phyloP scores from a whole-genome alignment of 2,113 vertebrate genomes.

The Rhinichthys klamathensis region DNA sequence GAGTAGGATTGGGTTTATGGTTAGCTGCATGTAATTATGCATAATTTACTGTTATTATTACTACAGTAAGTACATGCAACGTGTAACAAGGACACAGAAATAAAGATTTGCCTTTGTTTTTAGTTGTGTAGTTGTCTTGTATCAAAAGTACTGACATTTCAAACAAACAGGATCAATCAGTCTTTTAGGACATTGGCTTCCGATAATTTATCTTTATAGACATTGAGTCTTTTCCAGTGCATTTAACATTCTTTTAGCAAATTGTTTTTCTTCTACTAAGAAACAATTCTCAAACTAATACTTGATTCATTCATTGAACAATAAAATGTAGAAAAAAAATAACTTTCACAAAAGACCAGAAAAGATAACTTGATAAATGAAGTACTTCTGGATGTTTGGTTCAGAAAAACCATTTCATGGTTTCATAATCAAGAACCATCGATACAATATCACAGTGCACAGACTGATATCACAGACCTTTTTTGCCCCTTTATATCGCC shows the following conservation, averaged over 20 bases:
- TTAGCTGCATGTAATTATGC: too few relatives aligned
- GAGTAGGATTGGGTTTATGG: too few relatives aligned
- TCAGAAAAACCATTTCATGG: slow-evolving; percentile 6
- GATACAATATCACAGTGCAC: not conserved
- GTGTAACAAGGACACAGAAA: too few relatives aligned
- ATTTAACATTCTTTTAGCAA: not conserved
- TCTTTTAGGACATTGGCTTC: slow-evolving; percentile 28
- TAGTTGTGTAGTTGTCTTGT: slow-evolving; percentile 5
- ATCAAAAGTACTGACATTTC: slow-evolving; percentile 10
- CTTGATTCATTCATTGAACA: slow-evolving; percentile 12
- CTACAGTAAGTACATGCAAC: too few relatives aligned
- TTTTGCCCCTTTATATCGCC: not conserved
- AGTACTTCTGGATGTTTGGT: not conserved
- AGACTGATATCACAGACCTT: not conserved
- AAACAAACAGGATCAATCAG: slow-evolving; percentile 2
- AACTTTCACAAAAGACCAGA: not conserved
- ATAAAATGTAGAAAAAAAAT: slow-evolving; percentile 23
- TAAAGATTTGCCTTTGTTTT: not conserved
- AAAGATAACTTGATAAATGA: not conserved
- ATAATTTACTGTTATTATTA: too few relatives aligned
- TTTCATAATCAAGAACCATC: not conserved
- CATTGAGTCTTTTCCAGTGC: slow-evolving; percentile 1
- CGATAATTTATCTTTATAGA: not conserved
- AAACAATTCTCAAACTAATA: slow-evolving; percentile 7
- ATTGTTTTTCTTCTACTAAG: not conserved